Percentiles rank a stretch among this genome's conserved stretches.
Conservation (phyloP, 2,797 vertebrate species). For the Cynodonichthys magdalenae region DNA sequence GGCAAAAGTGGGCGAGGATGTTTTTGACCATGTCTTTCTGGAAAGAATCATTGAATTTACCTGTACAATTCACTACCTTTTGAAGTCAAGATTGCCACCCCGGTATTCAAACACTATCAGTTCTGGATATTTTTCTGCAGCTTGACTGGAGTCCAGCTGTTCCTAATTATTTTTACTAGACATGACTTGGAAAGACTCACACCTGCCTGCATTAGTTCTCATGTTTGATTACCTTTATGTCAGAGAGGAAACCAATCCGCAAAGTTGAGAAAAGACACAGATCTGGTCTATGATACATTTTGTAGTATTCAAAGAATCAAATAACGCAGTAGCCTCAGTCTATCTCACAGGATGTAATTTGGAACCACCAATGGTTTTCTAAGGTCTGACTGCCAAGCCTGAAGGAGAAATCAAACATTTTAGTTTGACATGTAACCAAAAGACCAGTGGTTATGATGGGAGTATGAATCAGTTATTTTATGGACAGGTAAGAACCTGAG, state of each 20-base stretch:
- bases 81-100: no score
- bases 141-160: background rate
- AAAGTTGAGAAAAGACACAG: background rate
- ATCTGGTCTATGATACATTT: background rate
- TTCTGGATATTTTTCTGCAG: constrained; percentile 1
- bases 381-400: background rate
- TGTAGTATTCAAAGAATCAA: constrained; percentile 1
- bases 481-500: background rate
- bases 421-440: background rate
- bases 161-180: background rate
- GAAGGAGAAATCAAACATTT: background rate
- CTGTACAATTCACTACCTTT: no score
- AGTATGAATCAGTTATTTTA: background rate
- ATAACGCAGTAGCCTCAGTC: background rate
- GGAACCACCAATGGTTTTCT: background rate
- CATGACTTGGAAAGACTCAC: background rate
- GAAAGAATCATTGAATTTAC: no score
- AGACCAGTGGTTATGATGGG: background rate
- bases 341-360: background rate
- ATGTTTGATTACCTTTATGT: background rate
- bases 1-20: no score
- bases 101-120: background rate
- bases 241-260: background rate
- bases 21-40: no score
- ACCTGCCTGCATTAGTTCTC: background rate